Evolutionary conservation across 2,888 invertebrate genomes (phyloP).

Genomic region (Ophion ventricosus): DNA sequence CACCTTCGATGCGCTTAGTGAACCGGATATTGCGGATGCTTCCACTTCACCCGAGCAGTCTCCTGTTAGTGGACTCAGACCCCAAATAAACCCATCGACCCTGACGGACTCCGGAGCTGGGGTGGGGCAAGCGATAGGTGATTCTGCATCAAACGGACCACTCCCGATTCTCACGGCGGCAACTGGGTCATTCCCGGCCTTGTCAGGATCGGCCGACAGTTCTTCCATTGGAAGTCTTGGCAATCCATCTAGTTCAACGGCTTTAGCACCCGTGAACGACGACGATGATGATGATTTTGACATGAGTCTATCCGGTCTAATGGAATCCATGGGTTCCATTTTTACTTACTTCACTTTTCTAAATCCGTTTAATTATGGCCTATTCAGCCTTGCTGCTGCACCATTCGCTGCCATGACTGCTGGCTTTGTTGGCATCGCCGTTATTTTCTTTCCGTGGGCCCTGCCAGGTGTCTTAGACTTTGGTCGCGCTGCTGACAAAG

Average conservation of each 20-base stretch:
- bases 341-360: constrained; percentile 85
- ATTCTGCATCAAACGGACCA: constrained; percentile 30
- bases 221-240: constrained; percentile 36
- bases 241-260: constrained; percentile 55
- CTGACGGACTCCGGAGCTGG: constrained; percentile 32
- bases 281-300: constrained; percentile 84
- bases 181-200: constrained; percentile 43
- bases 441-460: constrained; percentile 88
- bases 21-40: constrained; percentile 16
- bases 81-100: constrained; percentile 13
- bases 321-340: constrained; percentile 84
- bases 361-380: constrained; percentile 86
- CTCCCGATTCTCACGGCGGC: constrained; percentile 32
- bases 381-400: constrained; percentile 86
- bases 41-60: constrained; percentile 21
- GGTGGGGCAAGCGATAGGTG: constrained; percentile 64
- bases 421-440: constrained; percentile 86
- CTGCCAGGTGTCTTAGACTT: constrained; percentile 84
- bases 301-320: constrained; percentile 82
- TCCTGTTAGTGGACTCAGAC: constrained; percentile 9
- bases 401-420: constrained; percentile 87
- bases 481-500: constrained; percentile 70
- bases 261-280: constrained; percentile 55
- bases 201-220: background rate
- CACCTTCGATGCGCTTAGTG: constrained; percentile 45